These are phyloP conservation scores for Cyanocitta stelleri DNA, from an alignment of 2,113 vertebrate genomes.

Conservation along the genomic window DNA sequence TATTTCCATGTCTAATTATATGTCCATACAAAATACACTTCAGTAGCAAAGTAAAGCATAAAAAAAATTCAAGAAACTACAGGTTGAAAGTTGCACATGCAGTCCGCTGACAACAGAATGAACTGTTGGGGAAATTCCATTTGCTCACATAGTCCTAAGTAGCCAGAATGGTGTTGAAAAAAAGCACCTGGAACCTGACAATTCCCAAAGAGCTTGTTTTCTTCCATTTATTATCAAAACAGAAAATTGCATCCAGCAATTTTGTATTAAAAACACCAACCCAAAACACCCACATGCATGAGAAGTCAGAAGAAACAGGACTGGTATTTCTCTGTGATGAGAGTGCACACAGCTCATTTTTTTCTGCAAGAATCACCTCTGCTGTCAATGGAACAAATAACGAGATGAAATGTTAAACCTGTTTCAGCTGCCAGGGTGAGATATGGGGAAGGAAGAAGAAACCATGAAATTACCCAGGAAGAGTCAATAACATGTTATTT, in stretches of 20 bases:
- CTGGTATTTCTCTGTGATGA: background rate
- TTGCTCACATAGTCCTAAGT: background rate
- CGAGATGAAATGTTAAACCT: background rate
- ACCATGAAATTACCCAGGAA: background rate
- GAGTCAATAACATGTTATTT: background rate
- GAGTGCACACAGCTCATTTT: background rate
- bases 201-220: background rate
- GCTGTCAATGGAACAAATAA: background rate
- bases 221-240: background rate
- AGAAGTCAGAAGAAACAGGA: background rate
- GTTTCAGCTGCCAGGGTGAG: background rate
- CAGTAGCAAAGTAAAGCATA: background rate
- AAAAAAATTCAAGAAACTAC: background rate
- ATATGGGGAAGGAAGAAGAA: background rate
- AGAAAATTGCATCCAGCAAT: background rate
- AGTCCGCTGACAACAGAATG: background rate
- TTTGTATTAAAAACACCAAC: background rate
- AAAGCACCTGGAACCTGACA: background rate
- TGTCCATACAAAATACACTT: background rate
- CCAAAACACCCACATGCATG: background rate
- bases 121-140: background rate
- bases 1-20: background rate
- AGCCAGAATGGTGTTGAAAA: background rate
- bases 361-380: background rate
- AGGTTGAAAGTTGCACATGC: background rate